Percentiles rank a stretch among this genome's conserved stretches.
These are phyloP conservation scores for Phallusia fumigata DNA, from an alignment of 23 tunicate species.

Conservation along the genomic window DNA sequence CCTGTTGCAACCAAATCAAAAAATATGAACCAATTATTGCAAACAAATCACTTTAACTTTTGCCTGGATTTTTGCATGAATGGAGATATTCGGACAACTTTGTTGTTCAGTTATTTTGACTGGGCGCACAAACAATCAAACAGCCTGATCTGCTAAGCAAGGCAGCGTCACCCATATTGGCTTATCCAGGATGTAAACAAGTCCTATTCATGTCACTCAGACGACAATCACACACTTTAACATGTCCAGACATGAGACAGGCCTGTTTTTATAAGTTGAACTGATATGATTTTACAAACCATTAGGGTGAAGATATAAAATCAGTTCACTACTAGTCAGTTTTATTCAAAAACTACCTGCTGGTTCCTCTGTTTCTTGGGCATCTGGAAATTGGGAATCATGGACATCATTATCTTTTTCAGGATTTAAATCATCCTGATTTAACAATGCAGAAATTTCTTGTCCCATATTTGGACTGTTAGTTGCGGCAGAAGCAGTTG, in stretches of 20 bases:
- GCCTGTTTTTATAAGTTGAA: not conserved
- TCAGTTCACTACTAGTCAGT: no score
- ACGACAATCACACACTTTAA: not conserved
- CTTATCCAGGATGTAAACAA: constrained; percentile 8
- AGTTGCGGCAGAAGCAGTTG: constrained; percentile 3
- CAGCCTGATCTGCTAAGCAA: not conserved
- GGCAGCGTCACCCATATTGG: not conserved
- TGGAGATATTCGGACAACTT: no score
- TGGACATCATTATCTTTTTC: not conserved
- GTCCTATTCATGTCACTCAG: constrained; percentile 5
- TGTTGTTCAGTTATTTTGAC: no score
- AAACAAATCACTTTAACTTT: not conserved
- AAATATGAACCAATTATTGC: not conserved
- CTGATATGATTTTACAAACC: not conserved
- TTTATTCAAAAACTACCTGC: no score
- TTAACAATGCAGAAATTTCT: not conserved
- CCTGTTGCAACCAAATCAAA: no score
- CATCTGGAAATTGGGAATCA: not conserved
- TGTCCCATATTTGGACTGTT: not conserved
- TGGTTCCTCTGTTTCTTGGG: no score
- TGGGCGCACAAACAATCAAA: not conserved
- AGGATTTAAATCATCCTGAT: not conserved
- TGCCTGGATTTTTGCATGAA: no score
- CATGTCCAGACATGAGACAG: not conserved
- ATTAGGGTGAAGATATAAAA: no score